These are phyloP conservation scores for Characodon lateralis DNA, from an alignment of 2,797 vertebrate genomes.

Conservation along the genomic window DNA sequence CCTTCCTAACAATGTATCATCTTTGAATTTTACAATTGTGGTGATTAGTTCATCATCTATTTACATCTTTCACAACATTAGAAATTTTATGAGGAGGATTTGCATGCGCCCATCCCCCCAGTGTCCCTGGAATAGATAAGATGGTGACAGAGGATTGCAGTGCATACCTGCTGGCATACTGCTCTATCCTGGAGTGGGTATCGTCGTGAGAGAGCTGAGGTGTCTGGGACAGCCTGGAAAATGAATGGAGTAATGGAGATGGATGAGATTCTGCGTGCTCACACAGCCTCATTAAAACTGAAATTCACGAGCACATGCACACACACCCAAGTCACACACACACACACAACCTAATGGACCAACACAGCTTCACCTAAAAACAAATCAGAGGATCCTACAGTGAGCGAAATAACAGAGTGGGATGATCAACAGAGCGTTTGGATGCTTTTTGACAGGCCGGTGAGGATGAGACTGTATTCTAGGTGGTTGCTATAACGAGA, in stretches of 20 bases:
- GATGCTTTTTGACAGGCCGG: slow-evolving; percentile 55
- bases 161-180: slow-evolving; percentile 93
- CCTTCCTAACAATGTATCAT: neutral
- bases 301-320: slow-evolving; percentile 38
- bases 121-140: slow-evolving; percentile 25
- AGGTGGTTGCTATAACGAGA: slow-evolving; percentile 53
- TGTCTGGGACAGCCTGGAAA: slow-evolving; percentile 89
- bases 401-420: slow-evolving; percentile 43
- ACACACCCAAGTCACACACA: neutral
- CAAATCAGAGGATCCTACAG: slow-evolving; percentile 57
- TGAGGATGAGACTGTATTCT: slow-evolving; percentile 47
- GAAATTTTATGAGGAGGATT: neutral
- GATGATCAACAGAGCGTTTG: slow-evolving; percentile 60
- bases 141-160: slow-evolving; percentile 32
- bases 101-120: neutral
- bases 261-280: slow-evolving; percentile 64
- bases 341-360: slow-evolving; percentile 32
- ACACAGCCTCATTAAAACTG: slow-evolving; percentile 52
- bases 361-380: slow-evolving; percentile 62
- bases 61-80: neutral
- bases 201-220: slow-evolving; percentile 95
- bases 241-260: slow-evolving; percentile 71
- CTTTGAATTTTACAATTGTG: slow-evolving; percentile 1
- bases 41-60: neutral
- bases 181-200: slow-evolving; percentile 97